Conservation (phyloP, 2,113 vertebrate genomes). For the Xiphorhynchus elegans region DNA sequence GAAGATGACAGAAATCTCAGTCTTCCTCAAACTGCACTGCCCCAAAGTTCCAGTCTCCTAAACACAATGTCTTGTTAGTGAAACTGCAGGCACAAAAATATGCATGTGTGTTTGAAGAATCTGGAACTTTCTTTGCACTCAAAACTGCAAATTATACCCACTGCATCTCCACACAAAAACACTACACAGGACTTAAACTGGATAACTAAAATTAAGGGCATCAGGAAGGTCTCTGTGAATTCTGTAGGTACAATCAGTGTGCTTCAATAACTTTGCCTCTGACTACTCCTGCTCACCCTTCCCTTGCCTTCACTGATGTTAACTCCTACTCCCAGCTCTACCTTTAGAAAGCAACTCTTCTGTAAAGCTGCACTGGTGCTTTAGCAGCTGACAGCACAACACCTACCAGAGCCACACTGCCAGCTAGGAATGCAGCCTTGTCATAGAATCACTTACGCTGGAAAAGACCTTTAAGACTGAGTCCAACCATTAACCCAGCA, state of each 20-base stretch:
- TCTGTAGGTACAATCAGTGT: background rate
- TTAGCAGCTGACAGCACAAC: background rate
- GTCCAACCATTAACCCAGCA: background rate
- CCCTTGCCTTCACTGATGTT: background rate
- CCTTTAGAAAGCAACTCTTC: background rate
- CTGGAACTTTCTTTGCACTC: background rate
- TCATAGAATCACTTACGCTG: background rate
- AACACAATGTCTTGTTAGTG: background rate
- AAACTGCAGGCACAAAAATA: background rate
- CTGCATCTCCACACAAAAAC: no score
- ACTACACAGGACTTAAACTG: no score
- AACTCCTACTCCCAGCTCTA: background rate
- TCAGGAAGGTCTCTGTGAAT: background rate
- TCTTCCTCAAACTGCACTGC: background rate
- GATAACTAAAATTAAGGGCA: background rate
- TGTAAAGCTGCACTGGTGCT: background rate
- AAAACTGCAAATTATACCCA: background rate
- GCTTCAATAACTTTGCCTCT: background rate
- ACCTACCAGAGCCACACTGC: background rate
- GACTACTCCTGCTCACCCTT: background rate
- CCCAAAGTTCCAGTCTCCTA: background rate
- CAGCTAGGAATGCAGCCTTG: background rate
- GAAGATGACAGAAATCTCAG: background rate
- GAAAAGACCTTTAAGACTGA: background rate
- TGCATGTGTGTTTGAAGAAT: accelerated